Conservation (phyloP, 2,888 invertebrate genomes). For the Harpalus rufipes region DNA sequence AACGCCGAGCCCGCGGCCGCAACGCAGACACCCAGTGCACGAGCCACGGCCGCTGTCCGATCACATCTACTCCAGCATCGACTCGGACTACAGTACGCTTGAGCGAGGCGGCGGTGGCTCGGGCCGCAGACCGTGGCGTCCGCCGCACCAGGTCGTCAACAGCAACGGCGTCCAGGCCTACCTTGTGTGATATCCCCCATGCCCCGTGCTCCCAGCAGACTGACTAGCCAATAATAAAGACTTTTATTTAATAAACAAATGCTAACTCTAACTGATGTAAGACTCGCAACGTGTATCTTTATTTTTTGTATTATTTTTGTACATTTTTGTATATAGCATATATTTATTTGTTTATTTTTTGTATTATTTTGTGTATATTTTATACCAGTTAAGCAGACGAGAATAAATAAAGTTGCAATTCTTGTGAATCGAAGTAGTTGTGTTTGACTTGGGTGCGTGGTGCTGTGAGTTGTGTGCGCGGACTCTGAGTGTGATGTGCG, state of each 20-base stretch:
- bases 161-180: slow-evolving; percentile 82
- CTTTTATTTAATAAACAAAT: slow-evolving; percentile 62
- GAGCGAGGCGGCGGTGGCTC: slow-evolving; percentile 81
- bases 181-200: slow-evolving; percentile 82
- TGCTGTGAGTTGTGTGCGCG: slow-evolving; percentile 53
- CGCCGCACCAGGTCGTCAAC: slow-evolving; percentile 77
- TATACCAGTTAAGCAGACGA: slow-evolving; percentile 76
- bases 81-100: slow-evolving; percentile 91
- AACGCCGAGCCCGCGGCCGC: slow-evolving; percentile 81
- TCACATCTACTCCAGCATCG: slow-evolving; percentile 94
- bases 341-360: slow-evolving; percentile 77
- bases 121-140: slow-evolving; percentile 76
- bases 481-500: slow-evolving; percentile 3
- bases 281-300: slow-evolving; percentile 67
- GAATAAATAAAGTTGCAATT: slow-evolving; percentile 74
- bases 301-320: slow-evolving; percentile 77
- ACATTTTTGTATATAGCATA: slow-evolving; percentile 77
- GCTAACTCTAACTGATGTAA: slow-evolving; percentile 67
- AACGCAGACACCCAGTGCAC: slow-evolving; percentile 76
- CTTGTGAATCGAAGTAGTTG: slow-evolving; percentile 74
- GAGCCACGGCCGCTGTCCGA: slow-evolving; percentile 89
- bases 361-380: slow-evolving; percentile 78
- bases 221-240: slow-evolving; percentile 66
- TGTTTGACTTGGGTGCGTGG: slow-evolving; percentile 57
- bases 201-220: slow-evolving; percentile 55